Percentiles rank a stretch among this genome's conserved stretches.
Evolutionary conservation across 2,888 invertebrate genomes (phyloP).

Genomic region (Alviniconcha strummeri): DNA sequence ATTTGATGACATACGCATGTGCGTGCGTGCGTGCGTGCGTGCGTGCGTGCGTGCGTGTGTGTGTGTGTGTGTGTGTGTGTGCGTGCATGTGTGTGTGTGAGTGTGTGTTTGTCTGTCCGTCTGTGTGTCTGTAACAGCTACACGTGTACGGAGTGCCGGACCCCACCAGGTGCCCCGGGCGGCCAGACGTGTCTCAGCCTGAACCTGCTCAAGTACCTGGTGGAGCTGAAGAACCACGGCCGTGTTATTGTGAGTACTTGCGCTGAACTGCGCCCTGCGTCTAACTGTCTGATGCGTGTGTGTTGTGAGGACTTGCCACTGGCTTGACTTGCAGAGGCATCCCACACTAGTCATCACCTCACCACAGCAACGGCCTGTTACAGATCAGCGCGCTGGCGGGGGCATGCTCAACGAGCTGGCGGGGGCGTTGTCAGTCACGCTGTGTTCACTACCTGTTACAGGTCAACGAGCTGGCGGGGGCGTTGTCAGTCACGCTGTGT

Average conservation of each 20-base stretch:
- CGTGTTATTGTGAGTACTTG: neutral
- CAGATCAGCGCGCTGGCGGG: too few relatives aligned
- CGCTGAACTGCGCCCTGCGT: too few relatives aligned
- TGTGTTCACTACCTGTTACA: slow-evolving; percentile 1
- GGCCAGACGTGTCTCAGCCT: slow-evolving; percentile 49
- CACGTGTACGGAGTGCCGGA: neutral
- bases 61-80: neutral
- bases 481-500: too few relatives aligned
- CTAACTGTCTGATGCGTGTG: too few relatives aligned
- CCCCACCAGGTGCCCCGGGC: slow-evolving; percentile 45
- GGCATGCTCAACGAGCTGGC: too few relatives aligned
- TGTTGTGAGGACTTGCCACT: too few relatives aligned
- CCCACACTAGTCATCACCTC: too few relatives aligned
- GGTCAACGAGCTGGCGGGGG: slow-evolving; percentile 48
- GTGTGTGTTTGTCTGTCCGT: neutral
- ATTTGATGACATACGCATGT: too few relatives aligned
- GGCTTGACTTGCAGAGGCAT: too few relatives aligned
- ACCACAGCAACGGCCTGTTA: too few relatives aligned
- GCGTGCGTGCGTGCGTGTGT: neutral
- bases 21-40: too few relatives aligned
- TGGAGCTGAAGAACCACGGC: slow-evolving; percentile 41
- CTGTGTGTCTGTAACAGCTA: neutral
- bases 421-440: too few relatives aligned
- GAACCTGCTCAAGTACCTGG: slow-evolving; percentile 46
- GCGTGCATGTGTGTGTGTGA: neutral